Evolutionary conservation across 2,888 invertebrate species (phyloP).

Genomic region (Eudemis profundana): DNA sequence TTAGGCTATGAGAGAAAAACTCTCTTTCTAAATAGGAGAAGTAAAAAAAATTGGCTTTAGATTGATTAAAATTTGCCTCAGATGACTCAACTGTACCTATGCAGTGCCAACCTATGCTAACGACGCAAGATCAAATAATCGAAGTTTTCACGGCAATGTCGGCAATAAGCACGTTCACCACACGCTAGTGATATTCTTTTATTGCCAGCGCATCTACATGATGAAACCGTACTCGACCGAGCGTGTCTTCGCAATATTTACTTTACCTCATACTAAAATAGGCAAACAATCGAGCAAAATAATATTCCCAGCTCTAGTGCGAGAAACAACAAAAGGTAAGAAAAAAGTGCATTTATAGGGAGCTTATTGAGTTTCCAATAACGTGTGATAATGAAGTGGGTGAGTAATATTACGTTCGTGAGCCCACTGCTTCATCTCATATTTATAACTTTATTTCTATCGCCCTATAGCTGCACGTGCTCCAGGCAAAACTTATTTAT

Average conservation of each 20-base stretch:
- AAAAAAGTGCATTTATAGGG: conserved; percentile 58
- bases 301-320: conserved; percentile 46
- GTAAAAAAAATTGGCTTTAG: too few relatives aligned
- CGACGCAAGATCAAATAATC: conserved; percentile 32
- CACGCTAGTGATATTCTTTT: conserved; percentile 45
- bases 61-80: too few relatives aligned
- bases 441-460: conserved; percentile 72
- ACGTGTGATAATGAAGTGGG: conserved; percentile 70
- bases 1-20: too few relatives aligned
- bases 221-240: conserved; percentile 52
- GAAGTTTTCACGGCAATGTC: conserved; percentile 23
- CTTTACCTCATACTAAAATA: conserved; percentile 60
- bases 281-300: conserved; percentile 53
- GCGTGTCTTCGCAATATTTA: conserved; percentile 56
- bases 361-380: conserved; percentile 72
- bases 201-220: conserved; percentile 54
- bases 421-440: conserved; percentile 62
- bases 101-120: conserved; percentile 50
- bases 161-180: conserved; percentile 31
- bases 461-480: conserved; percentile 56
- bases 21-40: too few relatives aligned
- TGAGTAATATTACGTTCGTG: conserved; percentile 59
- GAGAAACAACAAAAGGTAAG: conserved; percentile 54
- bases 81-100: conserved; percentile 38
- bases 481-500: conserved; percentile 53